phyloP scores from a whole-genome alignment of 2,113 vertebrate species.

The Grammomys dolichurus region DNA sequence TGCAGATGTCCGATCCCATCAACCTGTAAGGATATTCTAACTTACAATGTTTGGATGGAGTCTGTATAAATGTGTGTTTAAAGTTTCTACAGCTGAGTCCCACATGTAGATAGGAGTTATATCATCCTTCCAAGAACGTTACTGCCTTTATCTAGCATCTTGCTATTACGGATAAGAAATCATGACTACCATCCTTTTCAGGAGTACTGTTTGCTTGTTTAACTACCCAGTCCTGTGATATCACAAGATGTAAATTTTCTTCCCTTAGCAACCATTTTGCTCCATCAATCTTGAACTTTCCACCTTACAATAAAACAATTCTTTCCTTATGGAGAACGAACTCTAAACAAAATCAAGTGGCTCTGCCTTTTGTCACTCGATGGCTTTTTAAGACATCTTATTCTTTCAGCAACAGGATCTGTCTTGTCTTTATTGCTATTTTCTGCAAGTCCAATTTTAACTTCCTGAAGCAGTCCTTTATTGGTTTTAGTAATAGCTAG shows the following conservation, averaged over 20 bases:
- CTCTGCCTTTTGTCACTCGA: constrained; percentile 17
- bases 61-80: background rate
- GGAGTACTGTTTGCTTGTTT: constrained; percentile 24
- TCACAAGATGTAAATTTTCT: constrained; percentile 29
- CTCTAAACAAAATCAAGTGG: constrained; percentile 49
- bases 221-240: background rate
- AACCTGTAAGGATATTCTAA: background rate
- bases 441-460: constrained; percentile 54
- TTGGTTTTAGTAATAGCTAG: constrained; percentile 30
- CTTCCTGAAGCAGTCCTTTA: background rate
- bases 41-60: background rate
- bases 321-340: constrained; percentile 50
- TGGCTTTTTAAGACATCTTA: background rate
- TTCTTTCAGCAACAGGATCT: background rate
- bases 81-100: constrained; percentile 9
- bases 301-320: background rate
- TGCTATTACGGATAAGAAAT: constrained; percentile 49
- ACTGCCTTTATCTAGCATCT: constrained; percentile 41
- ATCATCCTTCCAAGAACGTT: constrained; percentile 6
- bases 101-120: constrained; percentile 23
- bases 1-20: background rate
- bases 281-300: constrained; percentile 6
- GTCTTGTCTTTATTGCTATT: constrained; percentile 29
- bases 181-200: constrained; percentile 12
- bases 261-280: background rate